Evolutionary conservation across 2,888 invertebrate species (phyloP), one percentile per base, ranked within the genome.

Genomic region (Epinotia brunnichana): DNA sequence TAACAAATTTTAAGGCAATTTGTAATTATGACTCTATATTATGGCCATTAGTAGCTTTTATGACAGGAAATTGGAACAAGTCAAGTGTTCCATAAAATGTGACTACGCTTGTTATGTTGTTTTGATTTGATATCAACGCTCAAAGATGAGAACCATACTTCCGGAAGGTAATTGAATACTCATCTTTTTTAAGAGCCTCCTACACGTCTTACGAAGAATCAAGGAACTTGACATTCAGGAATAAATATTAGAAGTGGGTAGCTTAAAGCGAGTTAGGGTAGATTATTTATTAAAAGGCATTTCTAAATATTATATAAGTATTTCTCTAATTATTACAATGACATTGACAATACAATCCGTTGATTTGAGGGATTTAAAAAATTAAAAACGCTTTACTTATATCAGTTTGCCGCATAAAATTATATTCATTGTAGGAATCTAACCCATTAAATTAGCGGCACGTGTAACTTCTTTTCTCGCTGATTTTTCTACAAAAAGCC

Each of bases 11-110:
- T 41, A 15, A 1, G 51, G 3, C 48, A 64, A 59, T 70, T 59
- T 64, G 57, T 48, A 59, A 59, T 59, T 17, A 67, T 67, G 9
- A 48, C 17, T 59, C 44, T 59, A 48, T 59, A n/a, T 60, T 41
- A 44, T 17, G n/a, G 15, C 29, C 17, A 19, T 68, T 48, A 19
- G 17, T 48, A 13, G 29, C 24, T 56, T n/a, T 56, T 13, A 15
- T 56, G n/a, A 10, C 44, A 17, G 48, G 56, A 59, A 48, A 68
- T 48, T 44, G 24, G 17, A 57, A 48, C 5, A 68, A 10, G 24
- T 9, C 5, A 68, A 29, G 64, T 24, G 56, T 15, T 21, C n/a
- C 17, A 67, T 44, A 57, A 44, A 57, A 44, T 19, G 21, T n/a
- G 53, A 39, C 15, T 4, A 39, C 5, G 19, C 35, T 19, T 41